Conservation (phyloP, 1,140 invertebrate genomes). For the Drosophila kurseongensis region DNA sequence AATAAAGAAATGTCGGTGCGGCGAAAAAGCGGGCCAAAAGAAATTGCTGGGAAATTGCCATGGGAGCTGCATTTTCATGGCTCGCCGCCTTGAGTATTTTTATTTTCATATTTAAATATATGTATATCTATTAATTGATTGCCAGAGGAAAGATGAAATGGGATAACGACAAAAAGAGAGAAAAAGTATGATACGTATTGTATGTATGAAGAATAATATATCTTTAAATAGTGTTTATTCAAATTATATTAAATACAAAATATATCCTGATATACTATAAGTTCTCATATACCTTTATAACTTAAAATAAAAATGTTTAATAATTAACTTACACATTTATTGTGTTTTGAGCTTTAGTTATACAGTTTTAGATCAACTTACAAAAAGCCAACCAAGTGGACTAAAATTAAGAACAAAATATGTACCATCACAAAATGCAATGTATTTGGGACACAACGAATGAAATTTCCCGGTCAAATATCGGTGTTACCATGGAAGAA, state of each 20-base stretch:
- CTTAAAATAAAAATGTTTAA: too few relatives aligned
- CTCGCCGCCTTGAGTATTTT: slow-evolving; percentile 21
- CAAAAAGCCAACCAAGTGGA: too few relatives aligned
- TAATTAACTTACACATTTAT: too few relatives aligned
- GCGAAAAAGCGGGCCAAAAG: background rate
- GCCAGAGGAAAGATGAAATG: background rate
- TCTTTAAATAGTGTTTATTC: too few relatives aligned
- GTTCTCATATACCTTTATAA: too few relatives aligned
- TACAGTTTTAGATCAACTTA: too few relatives aligned
- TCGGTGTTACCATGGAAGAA: background rate
- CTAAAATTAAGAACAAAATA: too few relatives aligned
- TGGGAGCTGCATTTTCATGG: slow-evolving; percentile 35
- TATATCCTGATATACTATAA: too few relatives aligned
- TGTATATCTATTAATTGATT: slow-evolving; percentile 50
- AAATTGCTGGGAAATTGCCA: slow-evolving; percentile 27
- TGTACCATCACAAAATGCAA: background rate
- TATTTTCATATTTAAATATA: slow-evolving; percentile 32
- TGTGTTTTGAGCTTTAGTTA: too few relatives aligned
- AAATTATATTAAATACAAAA: background rate
- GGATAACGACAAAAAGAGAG: background rate
- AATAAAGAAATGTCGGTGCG: background rate
- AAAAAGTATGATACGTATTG: background rate
- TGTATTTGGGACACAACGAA: background rate
- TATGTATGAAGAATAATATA: background rate
- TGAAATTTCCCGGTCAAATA: too few relatives aligned